Evolutionary conservation across 2,797 vertebrate genomes (phyloP).

Genomic region (Florisuga fusca): DNA sequence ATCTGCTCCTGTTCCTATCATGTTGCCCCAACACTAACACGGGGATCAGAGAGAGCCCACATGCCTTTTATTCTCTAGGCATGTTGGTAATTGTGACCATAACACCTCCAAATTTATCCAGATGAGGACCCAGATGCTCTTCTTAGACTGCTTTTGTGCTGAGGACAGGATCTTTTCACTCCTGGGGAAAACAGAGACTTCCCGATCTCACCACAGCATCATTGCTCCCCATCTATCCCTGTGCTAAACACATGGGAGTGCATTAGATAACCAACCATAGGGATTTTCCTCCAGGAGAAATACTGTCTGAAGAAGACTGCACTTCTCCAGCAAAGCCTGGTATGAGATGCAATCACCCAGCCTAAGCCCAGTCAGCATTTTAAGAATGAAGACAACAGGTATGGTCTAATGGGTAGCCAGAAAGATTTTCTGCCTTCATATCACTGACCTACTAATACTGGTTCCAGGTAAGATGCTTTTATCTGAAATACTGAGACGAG

Average conservation of each 20-base stretch:
- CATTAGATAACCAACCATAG: not conserved
- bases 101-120: not conserved
- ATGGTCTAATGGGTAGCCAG: not conserved
- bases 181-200: not conserved
- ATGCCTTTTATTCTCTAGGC: not conserved
- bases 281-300: not conserved
- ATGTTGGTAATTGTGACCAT: not conserved
- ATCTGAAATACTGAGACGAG: not conserved
- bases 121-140: not conserved
- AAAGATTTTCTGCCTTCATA: not conserved
- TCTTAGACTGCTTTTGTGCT: not conserved
- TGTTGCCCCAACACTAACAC: not conserved
- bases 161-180: not conserved
- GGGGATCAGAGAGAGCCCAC: not conserved
- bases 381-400: not conserved
- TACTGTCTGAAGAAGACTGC: not conserved
- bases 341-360: not conserved
- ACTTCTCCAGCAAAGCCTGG: not conserved
- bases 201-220: slow-evolving; percentile 19
- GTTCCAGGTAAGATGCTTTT: not conserved
- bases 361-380: not conserved
- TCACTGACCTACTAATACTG: not conserved
- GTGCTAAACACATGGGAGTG: not conserved
- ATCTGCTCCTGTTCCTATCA: not conserved
- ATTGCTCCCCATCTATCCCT: not conserved